Conservation (phyloP, 2,113 vertebrate species). For the Chaetorhynchus papuensis region DNA sequence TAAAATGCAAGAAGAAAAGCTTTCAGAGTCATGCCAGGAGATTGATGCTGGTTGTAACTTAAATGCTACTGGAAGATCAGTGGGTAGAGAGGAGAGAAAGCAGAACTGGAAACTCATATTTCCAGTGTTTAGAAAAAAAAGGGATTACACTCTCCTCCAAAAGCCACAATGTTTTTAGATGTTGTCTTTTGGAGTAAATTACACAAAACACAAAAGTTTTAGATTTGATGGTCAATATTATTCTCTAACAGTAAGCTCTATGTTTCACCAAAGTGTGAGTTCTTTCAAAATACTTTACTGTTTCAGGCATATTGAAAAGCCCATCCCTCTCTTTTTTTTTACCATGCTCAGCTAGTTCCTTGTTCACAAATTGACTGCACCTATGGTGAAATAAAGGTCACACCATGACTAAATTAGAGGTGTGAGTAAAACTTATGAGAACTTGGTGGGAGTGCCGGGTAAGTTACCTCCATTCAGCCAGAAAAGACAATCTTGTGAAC, state of each 20-base stretch:
- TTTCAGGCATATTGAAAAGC: background rate
- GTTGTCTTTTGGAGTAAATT: background rate
- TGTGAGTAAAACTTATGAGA: background rate
- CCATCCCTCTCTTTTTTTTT: background rate
- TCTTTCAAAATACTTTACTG: background rate
- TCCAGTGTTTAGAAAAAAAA: background rate
- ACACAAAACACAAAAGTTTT: background rate
- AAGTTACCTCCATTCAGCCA: background rate
- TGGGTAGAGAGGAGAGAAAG: background rate
- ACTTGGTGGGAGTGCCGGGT: fast-evolving
- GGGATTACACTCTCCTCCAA: background rate
- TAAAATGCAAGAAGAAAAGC: background rate
- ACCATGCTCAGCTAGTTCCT: background rate
- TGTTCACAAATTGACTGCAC: background rate
- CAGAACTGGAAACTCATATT: background rate
- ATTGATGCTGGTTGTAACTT: background rate
- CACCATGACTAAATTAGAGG: background rate
- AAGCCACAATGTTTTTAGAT: background rate
- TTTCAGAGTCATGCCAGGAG: background rate
- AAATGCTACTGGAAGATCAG: background rate
- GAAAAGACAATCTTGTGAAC: background rate
- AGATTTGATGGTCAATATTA: background rate
- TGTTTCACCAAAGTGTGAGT: background rate
- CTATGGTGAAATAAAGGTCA: background rate
- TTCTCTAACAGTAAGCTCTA: background rate